Base-by-base conservation (phyloP, 2,797 vertebrate genomes). In the Thunnus albacares region DNA sequence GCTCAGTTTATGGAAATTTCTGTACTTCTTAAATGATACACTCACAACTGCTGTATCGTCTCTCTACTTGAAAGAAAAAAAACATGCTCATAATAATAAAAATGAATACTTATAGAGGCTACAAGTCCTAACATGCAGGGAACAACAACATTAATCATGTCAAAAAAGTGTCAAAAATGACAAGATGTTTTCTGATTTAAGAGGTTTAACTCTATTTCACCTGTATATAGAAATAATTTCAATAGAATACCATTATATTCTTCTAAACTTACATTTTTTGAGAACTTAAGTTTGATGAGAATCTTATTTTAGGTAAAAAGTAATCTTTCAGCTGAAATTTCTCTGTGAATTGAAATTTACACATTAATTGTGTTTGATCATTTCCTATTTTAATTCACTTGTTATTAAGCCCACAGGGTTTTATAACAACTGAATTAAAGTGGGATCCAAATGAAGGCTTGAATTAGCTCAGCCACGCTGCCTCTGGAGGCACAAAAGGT, bases 401-500 rank as follows among this genome's bases (percentile, higher is more conserved):
- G 24, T 22, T 28, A 17, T 45, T 73, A 72, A 79, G 64, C 51
- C 30, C 33, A 24, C 20, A 10, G 38, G 38, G 38, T 10, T 38
- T 38, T 38, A 11, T 38, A 38, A 38, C 35, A 38, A 38, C 8
- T 38, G 35, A 10, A 7, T 62, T 52, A 1, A 28, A 53, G 61
- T 52, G 61, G 10, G 20, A 79, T 56, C 66, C 43, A 63, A 49
- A 30, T 53, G 75, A 77, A 73, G 71, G 51, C 24, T 17, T 41
- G 28, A 88, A 77, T 79, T 77, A 79, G 30, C 65, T 86, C 38
- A 6, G 53, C 60, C 56, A 68, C 11, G 43, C 68, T 53, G 77
- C 77, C 72, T 79, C 61, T 72, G 65, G 73, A 71, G 57, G 26
- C 77, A 89, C 67, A 76, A 80, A 90, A 88, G 73, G 68, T 66